phyloP scores from a whole-genome alignment of 2,888 invertebrate species.

The Oscheius sp. region DNA sequence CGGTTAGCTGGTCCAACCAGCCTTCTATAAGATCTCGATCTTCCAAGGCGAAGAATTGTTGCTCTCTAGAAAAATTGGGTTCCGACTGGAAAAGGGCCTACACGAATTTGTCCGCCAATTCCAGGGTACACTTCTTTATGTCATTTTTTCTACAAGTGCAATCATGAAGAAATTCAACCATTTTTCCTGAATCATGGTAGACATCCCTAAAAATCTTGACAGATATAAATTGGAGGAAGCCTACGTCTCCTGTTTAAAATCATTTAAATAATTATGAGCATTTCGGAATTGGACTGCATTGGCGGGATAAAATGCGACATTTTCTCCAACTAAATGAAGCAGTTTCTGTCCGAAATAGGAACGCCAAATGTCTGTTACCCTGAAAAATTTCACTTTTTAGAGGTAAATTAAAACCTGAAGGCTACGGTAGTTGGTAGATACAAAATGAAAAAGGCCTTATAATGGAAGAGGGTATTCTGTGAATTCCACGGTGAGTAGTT shows the following conservation, averaged over 20 bases:
- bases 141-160: slow-evolving; percentile 39
- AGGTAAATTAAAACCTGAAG: no score
- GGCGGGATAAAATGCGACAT: slow-evolving; percentile 49
- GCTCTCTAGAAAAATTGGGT: background rate
- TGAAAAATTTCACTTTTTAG: no score
- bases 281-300: slow-evolving; percentile 56
- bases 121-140: slow-evolving; percentile 40
- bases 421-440: slow-evolving; percentile 55
- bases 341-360: slow-evolving; percentile 53
- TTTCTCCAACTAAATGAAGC: slow-evolving; percentile 48
- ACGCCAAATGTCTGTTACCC: slow-evolving; percentile 59
- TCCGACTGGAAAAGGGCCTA: background rate
- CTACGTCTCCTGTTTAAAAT: no score
- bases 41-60: slow-evolving; percentile 39
- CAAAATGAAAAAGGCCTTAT: slow-evolving; percentile 52
- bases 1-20: slow-evolving; percentile 38
- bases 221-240: no score
- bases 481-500: slow-evolving; percentile 60
- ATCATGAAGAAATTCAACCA: slow-evolving; percentile 38
- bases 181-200: no score
- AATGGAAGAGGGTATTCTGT: no score
- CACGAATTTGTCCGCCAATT: slow-evolving; percentile 37
- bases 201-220: no score
- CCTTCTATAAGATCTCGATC: slow-evolving; percentile 32
- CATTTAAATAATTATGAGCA: slow-evolving; percentile 52